Base-by-base conservation (phyloP, 2,888 invertebrate genomes). In the Gortyna flavago region DNA sequence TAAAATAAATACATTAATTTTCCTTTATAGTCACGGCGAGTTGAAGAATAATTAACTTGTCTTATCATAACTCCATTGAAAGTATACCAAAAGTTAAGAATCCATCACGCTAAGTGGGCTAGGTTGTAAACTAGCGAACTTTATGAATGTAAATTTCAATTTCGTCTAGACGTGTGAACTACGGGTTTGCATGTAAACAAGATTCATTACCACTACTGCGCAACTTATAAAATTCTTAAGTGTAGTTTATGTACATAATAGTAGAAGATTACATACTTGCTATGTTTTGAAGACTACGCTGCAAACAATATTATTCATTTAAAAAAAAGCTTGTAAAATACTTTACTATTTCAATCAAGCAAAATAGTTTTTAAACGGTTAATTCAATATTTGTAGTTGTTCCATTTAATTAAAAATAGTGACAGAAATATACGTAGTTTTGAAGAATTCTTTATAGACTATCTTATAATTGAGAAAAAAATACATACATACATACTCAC, bases 111-210 rank as follows among this genome's bases (percentile, higher is more conserved):
- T 87, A 84, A 88, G 89, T 80, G 85, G 67, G 79, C 80, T 88
- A 87, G 85, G 81, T 81, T 72, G 70, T 79, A 86, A 86, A 84
- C 85, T 84, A 81, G 76, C 83, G 76, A 90, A 91, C 89, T 93
- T 92, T 90, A 93, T 91, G 89, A 92, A 93, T 93, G 91, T 92
- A 93, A 93, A 94, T 94, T 94, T 93, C 91, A 93, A 94, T 94
- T 93, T 91, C 86, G 95, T 93, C 94, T 94, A 95, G 95, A 95
- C 94, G 91, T 91, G 94, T 92, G 92, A 93, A 93, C 90, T 89
- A 87, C 90, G 86, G 89, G 91, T 93, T 94, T 92, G 92, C 92
- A 94, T 94, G 93, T 93, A 93, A 95, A 95, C 93, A 93, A 92
- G 94, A 93, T 93, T 93, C 92, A 92, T 93, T 93, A 94, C 88